A percentile compares a stretch with the other conserved stretches of the same genome.
Evolutionary conservation across 2,113 vertebrate species (phyloP).

Genomic region (Brachirus orientalis): DNA sequence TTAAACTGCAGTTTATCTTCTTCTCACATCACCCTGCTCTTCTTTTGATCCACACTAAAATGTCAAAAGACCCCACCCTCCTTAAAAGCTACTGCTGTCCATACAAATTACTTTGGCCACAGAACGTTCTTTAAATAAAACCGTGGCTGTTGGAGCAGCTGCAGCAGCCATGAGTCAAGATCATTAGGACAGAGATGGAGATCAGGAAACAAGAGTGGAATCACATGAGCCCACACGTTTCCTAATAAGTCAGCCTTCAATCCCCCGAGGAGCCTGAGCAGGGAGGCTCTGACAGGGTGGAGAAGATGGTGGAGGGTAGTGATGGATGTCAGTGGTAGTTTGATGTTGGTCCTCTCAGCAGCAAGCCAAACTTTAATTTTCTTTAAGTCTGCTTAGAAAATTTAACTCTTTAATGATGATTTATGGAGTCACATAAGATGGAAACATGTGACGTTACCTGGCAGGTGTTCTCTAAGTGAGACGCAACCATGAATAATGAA

Average conservation of each 20-base stretch:
- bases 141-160: conserved; percentile 47
- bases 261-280: conserved; percentile 8
- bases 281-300: too few relatives aligned
- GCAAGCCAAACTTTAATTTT: too few relatives aligned
- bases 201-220: conserved; percentile 29
- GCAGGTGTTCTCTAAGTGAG: too few relatives aligned
- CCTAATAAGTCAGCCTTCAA: conserved; percentile 32
- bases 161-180: conserved; percentile 29
- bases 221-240: conserved; percentile 21
- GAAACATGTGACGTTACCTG: too few relatives aligned
- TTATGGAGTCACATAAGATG: too few relatives aligned
- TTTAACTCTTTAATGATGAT: too few relatives aligned
- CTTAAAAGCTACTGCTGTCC: too few relatives aligned
- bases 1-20: conserved; percentile 15
- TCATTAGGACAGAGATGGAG: conserved; percentile 26
- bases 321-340: too few relatives aligned
- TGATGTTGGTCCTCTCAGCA: too few relatives aligned
- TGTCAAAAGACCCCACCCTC: conserved; percentile 32
- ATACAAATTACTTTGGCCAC: too few relatives aligned
- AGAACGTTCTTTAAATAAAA: conserved; percentile 59
- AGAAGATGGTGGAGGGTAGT: background rate
- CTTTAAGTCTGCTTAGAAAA: too few relatives aligned
- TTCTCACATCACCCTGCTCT: conserved; percentile 14
- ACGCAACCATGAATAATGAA: too few relatives aligned
- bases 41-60: conserved; percentile 34